Conservation (phyloP, 2,888 invertebrate genomes). For the Drosophila rubida region DNA sequence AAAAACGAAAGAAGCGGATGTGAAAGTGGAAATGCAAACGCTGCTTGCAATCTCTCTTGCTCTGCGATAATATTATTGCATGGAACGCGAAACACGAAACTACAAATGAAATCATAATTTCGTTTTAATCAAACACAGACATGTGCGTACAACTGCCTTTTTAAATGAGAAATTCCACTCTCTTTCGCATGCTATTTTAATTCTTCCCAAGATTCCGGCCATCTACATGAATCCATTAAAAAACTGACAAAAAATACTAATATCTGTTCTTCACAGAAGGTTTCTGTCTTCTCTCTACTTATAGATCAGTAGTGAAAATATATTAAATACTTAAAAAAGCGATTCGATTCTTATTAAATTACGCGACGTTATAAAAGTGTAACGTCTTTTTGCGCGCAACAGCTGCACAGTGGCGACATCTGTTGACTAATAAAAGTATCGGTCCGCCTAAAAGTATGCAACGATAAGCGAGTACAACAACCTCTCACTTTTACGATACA, state of each 20-base stretch:
- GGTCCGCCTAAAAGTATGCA: not conserved
- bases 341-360: no score
- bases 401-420: slow-evolving; percentile 23
- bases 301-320: no score
- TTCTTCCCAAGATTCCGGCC: no score
- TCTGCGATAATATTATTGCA: slow-evolving; percentile 57
- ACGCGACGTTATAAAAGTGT: not conserved
- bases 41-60: slow-evolving; percentile 1
- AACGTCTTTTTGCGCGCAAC: not conserved
- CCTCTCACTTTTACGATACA: not conserved
- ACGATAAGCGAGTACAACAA: slow-evolving; percentile 9
- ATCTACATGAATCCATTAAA: not conserved
- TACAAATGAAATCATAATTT: slow-evolving; percentile 66
- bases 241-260: no score
- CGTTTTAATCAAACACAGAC: slow-evolving; percentile 38
- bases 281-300: no score
- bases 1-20: not conserved
- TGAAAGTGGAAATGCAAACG: slow-evolving; percentile 6
- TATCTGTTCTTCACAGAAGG: no score
- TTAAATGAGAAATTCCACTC: no score
- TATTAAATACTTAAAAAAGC: no score
- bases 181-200: no score
- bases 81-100: slow-evolving; percentile 43
- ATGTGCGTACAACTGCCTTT: not conserved
- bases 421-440: not conserved